A percentile compares a stretch with the other conserved stretches of the same genome.
phyloP scores from a whole-genome alignment of 2,888 invertebrate genomes.

The Heteromyza rotundicornis region DNA sequence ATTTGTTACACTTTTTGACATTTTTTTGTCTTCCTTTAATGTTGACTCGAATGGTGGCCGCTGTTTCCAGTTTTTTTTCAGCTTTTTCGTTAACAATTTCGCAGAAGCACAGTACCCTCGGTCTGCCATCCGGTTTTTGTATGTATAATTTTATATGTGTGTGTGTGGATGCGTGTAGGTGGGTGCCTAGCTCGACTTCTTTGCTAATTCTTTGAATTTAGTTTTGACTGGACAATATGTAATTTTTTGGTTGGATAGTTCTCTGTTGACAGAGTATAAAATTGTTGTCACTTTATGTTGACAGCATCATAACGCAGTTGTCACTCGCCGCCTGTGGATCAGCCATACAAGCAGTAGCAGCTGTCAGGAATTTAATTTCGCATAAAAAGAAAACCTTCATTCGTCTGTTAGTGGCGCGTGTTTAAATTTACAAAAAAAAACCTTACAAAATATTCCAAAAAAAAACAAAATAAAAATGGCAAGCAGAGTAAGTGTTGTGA shows the following conservation, averaged over 20 bases:
- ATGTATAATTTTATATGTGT: too few species aligned
- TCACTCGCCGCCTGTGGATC: too few species aligned
- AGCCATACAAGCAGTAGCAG: too few species aligned
- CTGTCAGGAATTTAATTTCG: neutral
- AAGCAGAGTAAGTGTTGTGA: slow-evolving; percentile 48
- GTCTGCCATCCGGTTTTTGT: slow-evolving; percentile 8
- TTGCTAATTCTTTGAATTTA: neutral
- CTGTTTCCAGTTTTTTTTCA: too few species aligned
- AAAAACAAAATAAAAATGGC: slow-evolving; percentile 48
- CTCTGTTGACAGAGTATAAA: slow-evolving; percentile 32
- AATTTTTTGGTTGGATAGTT: neutral
- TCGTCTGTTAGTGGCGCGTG: slow-evolving; percentile 27
- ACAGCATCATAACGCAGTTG: slow-evolving; percentile 40
- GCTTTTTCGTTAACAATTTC: too few species aligned
- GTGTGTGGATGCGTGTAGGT: neutral
- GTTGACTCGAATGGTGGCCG: too few species aligned
- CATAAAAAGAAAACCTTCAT: slow-evolving; percentile 9
- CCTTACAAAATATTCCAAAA: too few species aligned
- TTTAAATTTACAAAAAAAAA: slow-evolving; percentile 28
- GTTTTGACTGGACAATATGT: neutral
- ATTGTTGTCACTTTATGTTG: slow-evolving; percentile 35
- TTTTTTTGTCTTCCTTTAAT: too few species aligned
- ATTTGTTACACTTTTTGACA: too few species aligned
- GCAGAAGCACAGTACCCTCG: too few species aligned
- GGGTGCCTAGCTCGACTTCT: neutral